These are phyloP conservation scores for Trichogramma evanescens DNA, from an alignment of 2,888 invertebrate genomes.

Conservation along the genomic window DNA sequence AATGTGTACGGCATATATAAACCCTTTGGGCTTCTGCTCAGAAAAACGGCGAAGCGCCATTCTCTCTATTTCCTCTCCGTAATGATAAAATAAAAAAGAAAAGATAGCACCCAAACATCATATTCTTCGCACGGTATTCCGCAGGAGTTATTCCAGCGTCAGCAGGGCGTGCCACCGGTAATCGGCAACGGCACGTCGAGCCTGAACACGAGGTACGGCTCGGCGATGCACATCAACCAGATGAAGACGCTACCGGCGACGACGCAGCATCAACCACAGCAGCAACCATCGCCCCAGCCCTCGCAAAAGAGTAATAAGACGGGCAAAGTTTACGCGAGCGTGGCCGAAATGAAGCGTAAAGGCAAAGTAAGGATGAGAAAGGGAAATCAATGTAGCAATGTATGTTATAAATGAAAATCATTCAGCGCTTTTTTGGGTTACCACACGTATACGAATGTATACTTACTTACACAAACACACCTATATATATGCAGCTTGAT, in stretches of 20 bases:
- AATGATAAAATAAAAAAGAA: neutral
- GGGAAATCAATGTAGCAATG: too few relatives aligned
- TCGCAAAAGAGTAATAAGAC: constrained; percentile 41
- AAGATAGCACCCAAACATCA: too few relatives aligned
- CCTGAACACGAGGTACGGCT: constrained; percentile 13
- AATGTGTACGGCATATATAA: neutral
- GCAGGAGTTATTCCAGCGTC: constrained; percentile 79
- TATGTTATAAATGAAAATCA: too few relatives aligned
- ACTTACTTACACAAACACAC: too few relatives aligned
- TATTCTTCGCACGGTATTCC: too few relatives aligned
- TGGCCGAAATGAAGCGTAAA: constrained; percentile 91
- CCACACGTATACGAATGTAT: too few relatives aligned
- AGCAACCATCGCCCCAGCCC: constrained; percentile 56
- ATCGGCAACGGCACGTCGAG: constrained; percentile 60
- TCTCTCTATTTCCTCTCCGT: constrained; percentile 12
- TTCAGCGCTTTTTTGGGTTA: too few relatives aligned
- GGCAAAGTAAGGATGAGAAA: constrained; percentile 54
- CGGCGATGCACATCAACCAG: constrained; percentile 17
- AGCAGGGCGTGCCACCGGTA: constrained; percentile 58
- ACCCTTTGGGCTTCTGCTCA: too few relatives aligned
- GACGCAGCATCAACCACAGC: constrained; percentile 37
- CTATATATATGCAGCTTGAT: too few relatives aligned
- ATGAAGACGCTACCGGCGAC: neutral
- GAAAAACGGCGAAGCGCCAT: constrained; percentile 1
- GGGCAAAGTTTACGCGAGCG: constrained; percentile 79